These are phyloP conservation scores for Apodemus sylvaticus DNA, from an alignment of 2,113 vertebrate genomes.

Conservation along the genomic window DNA sequence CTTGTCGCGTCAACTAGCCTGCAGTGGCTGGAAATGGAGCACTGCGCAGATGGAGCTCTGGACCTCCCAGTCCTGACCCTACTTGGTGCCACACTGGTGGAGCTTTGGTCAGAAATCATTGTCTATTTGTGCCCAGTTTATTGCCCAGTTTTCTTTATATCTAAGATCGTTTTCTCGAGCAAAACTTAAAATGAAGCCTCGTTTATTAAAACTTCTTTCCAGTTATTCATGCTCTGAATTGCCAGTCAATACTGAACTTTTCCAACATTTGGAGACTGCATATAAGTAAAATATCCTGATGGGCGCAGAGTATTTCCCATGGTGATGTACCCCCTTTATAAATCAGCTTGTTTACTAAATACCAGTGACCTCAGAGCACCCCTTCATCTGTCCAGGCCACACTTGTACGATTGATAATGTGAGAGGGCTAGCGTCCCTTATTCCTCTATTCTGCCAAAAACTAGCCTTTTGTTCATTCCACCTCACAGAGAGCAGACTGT, in stretches of 20 bases:
- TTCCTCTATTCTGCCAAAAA: not conserved
- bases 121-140: not conserved
- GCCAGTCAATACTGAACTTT: not conserved
- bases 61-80: not conserved
- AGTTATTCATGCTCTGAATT: constrained; percentile 2
- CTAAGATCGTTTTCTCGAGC: not conserved
- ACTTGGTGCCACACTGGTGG: not conserved
- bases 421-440: not conserved
- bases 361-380: not conserved
- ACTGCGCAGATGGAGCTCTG: not conserved
- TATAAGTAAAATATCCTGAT: not conserved
- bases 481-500: not conserved
- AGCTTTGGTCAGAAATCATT: not conserved
- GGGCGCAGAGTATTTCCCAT: not conserved
- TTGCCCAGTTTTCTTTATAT: not conserved
- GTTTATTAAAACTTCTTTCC: not conserved
- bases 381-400: not conserved
- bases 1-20: constrained; percentile 95
- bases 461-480: not conserved
- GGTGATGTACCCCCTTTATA: not conserved
- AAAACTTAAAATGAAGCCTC: not conserved
- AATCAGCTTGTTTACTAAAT: not conserved
- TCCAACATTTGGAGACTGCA: constrained; percentile 4
- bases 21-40: not conserved
- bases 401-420: not conserved